Base-by-base conservation (phyloP, 1,140 invertebrate species). In the Anoplolepis gracilipes region DNA sequence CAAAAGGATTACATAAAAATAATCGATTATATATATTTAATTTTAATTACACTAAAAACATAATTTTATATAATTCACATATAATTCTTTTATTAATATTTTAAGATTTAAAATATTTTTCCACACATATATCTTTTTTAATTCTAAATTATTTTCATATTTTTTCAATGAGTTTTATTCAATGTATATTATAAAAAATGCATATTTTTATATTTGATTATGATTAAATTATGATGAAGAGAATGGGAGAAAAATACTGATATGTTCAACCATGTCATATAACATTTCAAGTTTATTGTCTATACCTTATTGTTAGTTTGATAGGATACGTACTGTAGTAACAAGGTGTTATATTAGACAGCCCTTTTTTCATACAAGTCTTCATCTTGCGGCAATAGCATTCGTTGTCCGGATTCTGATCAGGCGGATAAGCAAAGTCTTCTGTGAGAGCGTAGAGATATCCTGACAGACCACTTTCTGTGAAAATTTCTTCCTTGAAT, bases 271-370 rank as follows among this genome's bases (percentile, higher is more conserved):
- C 70, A 49, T 1, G 5, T 46, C 13, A 16, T 61, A 61, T 16
- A 30, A 11, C 16, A 57, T 46, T 30, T 69, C 1, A 53, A 33
- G 16, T 4, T 81, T 42, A 46, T 25, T 4, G 2, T 49, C 13
- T 67, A 42, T n/a, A 8, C 7, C 11, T 33, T n/a, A n/a, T n/a
- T n/a, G n/a, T n/a, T 78, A 39, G 10, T 0, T 70, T 28, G 13
- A 39, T 16, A n/a, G 53, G 55, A 91, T 85, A 95, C 96, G 96
- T 92, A 97, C 97, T 96, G 92, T 97, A 97, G 86, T 97, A 97
- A 90, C 97, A 98, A 0, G 97, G 96, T 0, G 97, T 96, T 0
- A 97, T 87, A 84, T 96, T 96, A 0, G 96, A 95, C 0, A 97
- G 88, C 0, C 97, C 97, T 76, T 95, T 95, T n/a, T 96, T 95